Conservation (phyloP, 2,113 vertebrate genomes). For the Callipepla squamata region DNA sequence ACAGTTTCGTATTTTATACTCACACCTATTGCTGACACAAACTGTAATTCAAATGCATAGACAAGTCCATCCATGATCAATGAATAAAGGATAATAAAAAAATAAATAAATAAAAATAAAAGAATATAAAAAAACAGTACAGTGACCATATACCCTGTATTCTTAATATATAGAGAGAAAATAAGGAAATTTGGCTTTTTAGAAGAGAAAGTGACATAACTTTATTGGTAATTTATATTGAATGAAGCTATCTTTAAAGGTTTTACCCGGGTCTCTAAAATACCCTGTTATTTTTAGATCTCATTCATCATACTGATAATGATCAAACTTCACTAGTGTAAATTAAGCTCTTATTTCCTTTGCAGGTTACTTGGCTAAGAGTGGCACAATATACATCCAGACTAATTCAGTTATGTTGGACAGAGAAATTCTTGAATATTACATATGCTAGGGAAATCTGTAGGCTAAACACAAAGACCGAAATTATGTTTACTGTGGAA, state of each 20-base stretch:
- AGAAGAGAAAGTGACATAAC: neutral
- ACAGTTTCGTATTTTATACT: slow-evolving; percentile 2
- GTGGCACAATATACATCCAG: neutral
- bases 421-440: neutral
- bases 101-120: neutral
- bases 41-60: slow-evolving; percentile 4
- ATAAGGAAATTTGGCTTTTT: neutral
- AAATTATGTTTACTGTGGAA: neutral
- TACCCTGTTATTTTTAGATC: neutral
- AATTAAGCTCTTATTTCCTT: neutral
- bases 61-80: neutral
- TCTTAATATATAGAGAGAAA: neutral
- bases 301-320: neutral
- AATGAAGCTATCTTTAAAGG: neutral
- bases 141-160: neutral
- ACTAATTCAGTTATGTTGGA: neutral
- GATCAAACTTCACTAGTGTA: neutral
- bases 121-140: neutral
- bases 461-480: neutral
- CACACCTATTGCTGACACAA: neutral
- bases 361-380: neutral
- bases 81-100: slow-evolving; percentile 20
- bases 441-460: neutral
- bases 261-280: neutral
- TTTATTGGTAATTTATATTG: neutral